Evolutionary conservation across 1,140 invertebrate species (phyloP).

Genomic region (Drosophila orosa): DNA sequence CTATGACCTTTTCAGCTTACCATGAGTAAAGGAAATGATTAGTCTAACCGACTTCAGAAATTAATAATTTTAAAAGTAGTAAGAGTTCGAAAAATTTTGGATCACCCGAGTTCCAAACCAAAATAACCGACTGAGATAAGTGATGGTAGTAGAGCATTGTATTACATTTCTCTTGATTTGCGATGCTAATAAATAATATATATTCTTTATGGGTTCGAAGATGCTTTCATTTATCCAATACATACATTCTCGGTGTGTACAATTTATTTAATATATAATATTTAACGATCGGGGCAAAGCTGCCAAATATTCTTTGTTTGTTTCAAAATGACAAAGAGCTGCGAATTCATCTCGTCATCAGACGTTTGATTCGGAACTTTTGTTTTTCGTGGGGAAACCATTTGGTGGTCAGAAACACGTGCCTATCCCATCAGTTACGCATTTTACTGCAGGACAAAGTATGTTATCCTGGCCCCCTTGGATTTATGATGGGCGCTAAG

Average conservation of each 20-base stretch:
- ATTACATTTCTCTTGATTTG: no score
- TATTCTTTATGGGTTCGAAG: no score
- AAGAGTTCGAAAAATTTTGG: no score
- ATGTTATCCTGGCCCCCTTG: constrained; percentile 1
- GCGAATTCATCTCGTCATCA: constrained; percentile 16
- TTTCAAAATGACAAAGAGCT: not conserved
- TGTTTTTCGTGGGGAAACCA: constrained; percentile 15
- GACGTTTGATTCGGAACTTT: constrained; percentile 29
- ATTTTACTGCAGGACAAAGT: constrained; percentile 9
- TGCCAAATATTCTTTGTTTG: no score
- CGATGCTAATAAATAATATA: no score
- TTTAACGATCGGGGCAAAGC: no score
- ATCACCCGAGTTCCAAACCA: no score
- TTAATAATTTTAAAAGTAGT: not conserved
- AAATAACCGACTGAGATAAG: no score
- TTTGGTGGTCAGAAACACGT: constrained; percentile 49
- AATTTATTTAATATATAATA: no score
- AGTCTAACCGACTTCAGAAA: not conserved
- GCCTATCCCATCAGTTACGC: constrained; percentile 39
- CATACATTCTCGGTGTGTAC: no score
- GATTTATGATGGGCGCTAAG: constrained; percentile 43
- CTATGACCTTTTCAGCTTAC: not conserved
- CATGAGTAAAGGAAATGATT: not conserved
- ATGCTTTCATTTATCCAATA: no score
- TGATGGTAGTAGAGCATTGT: no score